Evolutionary conservation across 2,113 vertebrate genomes (phyloP).

Genomic region (Hyla sarda): DNA sequence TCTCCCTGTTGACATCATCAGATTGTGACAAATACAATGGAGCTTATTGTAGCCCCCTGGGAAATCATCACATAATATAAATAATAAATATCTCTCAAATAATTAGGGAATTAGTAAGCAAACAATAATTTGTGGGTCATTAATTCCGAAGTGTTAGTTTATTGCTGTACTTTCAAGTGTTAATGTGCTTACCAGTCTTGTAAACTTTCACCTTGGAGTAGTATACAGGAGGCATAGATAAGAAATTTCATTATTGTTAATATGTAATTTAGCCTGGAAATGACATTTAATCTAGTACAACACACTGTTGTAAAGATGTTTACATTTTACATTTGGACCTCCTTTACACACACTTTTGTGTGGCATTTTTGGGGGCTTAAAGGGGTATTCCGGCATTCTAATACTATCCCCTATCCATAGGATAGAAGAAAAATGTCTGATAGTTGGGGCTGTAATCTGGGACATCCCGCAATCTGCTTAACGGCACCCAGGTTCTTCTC

Average conservation of each 20-base stretch:
- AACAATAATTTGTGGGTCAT: constrained; percentile 12
- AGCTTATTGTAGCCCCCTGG: background rate
- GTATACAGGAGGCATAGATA: background rate
- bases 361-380: too few relatives aligned
- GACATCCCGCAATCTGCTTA: too few relatives aligned
- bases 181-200: background rate
- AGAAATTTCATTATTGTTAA: background rate
- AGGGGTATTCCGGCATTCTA: too few relatives aligned
- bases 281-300: background rate
- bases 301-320: background rate
- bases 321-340: too few relatives aligned
- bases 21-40: constrained; percentile 52
- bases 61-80: constrained; percentile 50
- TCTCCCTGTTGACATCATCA: constrained; percentile 45
- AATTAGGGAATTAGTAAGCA: constrained; percentile 48
- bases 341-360: too few relatives aligned
- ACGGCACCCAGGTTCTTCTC: too few relatives aligned
- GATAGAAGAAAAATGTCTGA: too few relatives aligned
- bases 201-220: background rate
- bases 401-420: too few relatives aligned
- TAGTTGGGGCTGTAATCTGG: too few relatives aligned
- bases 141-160: background rate
- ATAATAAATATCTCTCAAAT: constrained; percentile 50
- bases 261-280: background rate
- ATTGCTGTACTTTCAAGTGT: background rate